Evolutionary conservation across 2,888 invertebrate species (phyloP).

Genomic region (Eulithis testata): DNA sequence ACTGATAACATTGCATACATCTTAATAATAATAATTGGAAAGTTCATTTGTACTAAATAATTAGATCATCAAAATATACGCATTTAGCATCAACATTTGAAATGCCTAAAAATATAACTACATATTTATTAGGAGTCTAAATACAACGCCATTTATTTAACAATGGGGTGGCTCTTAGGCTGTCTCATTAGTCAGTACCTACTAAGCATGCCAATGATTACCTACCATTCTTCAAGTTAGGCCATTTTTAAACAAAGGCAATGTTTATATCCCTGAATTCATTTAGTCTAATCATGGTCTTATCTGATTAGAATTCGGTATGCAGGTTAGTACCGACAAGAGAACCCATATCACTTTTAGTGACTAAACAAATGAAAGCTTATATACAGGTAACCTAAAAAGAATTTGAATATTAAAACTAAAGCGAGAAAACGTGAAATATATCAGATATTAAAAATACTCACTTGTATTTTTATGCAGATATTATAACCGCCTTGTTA

Average conservation of each 20-base stretch:
- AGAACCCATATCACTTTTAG: not conserved
- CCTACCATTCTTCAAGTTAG: too few relatives aligned
- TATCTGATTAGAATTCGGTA: not conserved
- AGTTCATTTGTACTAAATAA: constrained; percentile 47
- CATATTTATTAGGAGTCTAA: constrained; percentile 55
- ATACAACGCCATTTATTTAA: constrained; percentile 64
- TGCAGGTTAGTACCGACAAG: not conserved
- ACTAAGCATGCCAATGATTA: not conserved
- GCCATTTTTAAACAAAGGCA: too few relatives aligned
- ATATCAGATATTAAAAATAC: not conserved
- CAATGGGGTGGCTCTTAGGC: constrained; percentile 17
- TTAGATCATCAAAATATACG: constrained; percentile 35
- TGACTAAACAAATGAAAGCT: constrained; percentile 1
- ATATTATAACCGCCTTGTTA: not conserved
- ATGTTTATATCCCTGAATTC: too few relatives aligned
- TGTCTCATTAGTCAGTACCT: not conserved
- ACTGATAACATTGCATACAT: not conserved
- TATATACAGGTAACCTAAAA: not conserved
- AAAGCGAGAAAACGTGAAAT: not conserved
- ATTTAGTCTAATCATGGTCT: too few relatives aligned
- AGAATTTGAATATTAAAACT: constrained; percentile 3
- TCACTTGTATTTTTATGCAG: too few relatives aligned
- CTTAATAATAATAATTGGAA: constrained; percentile 17
- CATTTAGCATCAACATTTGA: constrained; percentile 19
- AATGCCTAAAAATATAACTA: constrained; percentile 28